Evolutionary conservation across 2,888 invertebrate genomes (phyloP), one percentile per base, ranked within the genome.

Genomic region (Sthenelais limicola): DNA sequence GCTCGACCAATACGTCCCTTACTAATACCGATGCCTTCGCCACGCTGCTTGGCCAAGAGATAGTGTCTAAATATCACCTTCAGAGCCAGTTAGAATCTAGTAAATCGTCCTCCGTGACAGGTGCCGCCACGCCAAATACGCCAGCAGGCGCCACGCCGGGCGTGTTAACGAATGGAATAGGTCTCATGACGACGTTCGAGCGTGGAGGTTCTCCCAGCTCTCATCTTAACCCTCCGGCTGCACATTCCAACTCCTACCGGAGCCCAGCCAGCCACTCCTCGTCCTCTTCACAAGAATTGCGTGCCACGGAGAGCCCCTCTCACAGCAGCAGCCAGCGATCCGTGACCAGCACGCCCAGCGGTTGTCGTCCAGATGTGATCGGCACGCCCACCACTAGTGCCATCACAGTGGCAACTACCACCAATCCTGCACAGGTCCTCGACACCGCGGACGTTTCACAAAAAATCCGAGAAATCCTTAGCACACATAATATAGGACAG

Each of bases 401-500:
- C 56, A 30, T 58, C 26, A 30, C 56, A 21, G 28, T 71, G 35
- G 18, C 62, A 67, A 9, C 70, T 26, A 32, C 9, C 26, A 28
- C 56, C 33, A 47, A 30, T 26, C 28, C 68, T 21, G 73, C 67
- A 24, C 79, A 77, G 38, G 82, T 81, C 33, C 90, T 98, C 78
- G 98, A 98, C 89, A 98, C 98, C n/a, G 90, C 97, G 73, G 94
- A 95, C 89, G 89, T 98, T 83, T 94, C 97, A 73, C 91, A 97
- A 79, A 91, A 95, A 77, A 97, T 98, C 12, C 91, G 98, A 18
- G 98, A 98, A 85, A 90, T 98, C 72, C 90, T 98, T 43, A 97
- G 96, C 76, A 95, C 97, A 80, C 97, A 98, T 90, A 98, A 99
- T 89, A 98, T 99, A 82, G 99, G 99, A 2, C 99, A 99, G 90